Base-by-base conservation (phyloP, 2,888 invertebrate species). In the Yponomeuta evonymella region DNA sequence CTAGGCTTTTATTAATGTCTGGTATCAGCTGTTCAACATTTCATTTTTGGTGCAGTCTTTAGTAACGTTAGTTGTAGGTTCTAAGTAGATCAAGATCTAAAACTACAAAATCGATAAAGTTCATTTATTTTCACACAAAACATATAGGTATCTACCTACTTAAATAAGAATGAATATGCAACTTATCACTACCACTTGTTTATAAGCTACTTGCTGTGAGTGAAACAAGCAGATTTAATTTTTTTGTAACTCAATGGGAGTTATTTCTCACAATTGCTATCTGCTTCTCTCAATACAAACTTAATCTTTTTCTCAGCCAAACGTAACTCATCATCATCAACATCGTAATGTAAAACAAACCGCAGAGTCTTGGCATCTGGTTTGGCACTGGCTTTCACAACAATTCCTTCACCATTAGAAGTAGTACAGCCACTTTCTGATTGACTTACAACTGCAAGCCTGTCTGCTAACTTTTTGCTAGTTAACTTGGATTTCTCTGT, bases 261-360 rank as follows among this genome's bases (percentile, higher is more conserved):
- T 30, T n/a, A 65, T 33, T 65, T 65, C 43, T 43, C 29, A 12
- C 10, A 65, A 12, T 29, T 67, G 12, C 67, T 43, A 12, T 67
- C 90, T 73, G 92, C 88, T 81, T 94, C 93, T 65, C 83, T 85
- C 63, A 95, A 92, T 63, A 95, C 94, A 73, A 91, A 90, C 67
- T 78, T 78, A 67, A 96, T 84, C 83, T 96, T 96, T 72, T 89
- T 87, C 70, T 95, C 93, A 51, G 94, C 93, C 71, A 93, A 86
- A 65, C 90, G 82, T 5, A 94, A 84, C 78, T 94, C 93, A 72
- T 92, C 88, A 71, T 94, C 93, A 5, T 90, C 91, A 67, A 96
- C 93, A 81, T 95, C 94, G 79, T 94, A 93, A 79, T 95, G 94
- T 1, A 94, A 79, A 11, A 95, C 95, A 66, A 96, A 83, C 71